Percentiles rank a stretch among this genome's conserved stretches.
These are phyloP conservation scores for Apodemia zela DNA, from an alignment of 2,888 invertebrate genomes.

Conservation along the genomic window DNA sequence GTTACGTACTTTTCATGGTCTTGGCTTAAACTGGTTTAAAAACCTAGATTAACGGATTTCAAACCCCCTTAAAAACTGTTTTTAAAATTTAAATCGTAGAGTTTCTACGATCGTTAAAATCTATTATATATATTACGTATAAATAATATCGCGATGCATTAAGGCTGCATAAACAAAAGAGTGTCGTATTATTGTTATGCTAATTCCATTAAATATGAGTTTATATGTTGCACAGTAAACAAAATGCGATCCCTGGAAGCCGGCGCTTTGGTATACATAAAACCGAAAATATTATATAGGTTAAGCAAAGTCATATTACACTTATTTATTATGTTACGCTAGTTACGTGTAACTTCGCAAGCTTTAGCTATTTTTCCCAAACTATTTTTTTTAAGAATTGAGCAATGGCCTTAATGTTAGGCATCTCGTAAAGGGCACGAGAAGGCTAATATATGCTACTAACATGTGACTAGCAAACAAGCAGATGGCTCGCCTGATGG, in stretches of 20 bases:
- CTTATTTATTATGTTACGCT: neutral
- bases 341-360: neutral
- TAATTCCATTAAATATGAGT: conserved; percentile 15
- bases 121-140: too few species aligned
- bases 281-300: conserved; percentile 7
- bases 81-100: too few species aligned
- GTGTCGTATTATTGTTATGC: conserved; percentile 8
- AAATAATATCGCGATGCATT: neutral
- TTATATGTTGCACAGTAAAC: conserved; percentile 25
- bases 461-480: too few species aligned
- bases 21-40: too few species aligned
- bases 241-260: conserved; percentile 24
- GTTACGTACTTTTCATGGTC: too few species aligned
- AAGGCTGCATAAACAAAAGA: neutral
- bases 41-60: too few species aligned
- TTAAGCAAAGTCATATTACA: conserved; percentile 12
- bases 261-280: conserved; percentile 24
- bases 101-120: neutral
- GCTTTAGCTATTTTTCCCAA: neutral
- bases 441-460: too few species aligned
- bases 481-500: too few species aligned
- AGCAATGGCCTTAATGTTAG: too few species aligned
- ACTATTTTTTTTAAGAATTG: too few species aligned
- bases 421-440: too few species aligned
- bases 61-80: too few species aligned